Conservation (phyloP, 2,797 vertebrate genomes). For the Cryptoprocta ferox region DNA sequence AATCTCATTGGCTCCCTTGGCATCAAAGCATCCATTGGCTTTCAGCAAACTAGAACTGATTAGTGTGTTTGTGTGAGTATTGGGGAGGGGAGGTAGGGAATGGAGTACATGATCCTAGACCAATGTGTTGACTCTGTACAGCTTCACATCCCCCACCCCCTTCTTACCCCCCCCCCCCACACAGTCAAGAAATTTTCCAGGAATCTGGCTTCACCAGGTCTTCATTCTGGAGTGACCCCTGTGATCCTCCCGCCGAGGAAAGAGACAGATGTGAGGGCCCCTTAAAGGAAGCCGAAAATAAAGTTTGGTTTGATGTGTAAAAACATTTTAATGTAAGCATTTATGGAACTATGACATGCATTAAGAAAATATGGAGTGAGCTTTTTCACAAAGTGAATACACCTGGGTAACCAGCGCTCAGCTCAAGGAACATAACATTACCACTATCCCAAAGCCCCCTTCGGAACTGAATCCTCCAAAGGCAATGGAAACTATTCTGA, state of each 20-base stretch:
- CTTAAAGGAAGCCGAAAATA: constrained; percentile 15
- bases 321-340: not conserved
- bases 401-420: not conserved
- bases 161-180: not conserved
- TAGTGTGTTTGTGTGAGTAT: not conserved
- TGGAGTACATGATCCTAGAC: not conserved
- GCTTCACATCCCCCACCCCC: not conserved
- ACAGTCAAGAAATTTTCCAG: not conserved
- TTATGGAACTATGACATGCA: not conserved
- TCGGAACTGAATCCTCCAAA: not conserved
- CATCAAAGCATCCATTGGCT: constrained; percentile 56
- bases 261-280: not conserved
- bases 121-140: not conserved
- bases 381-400: constrained; percentile 3
- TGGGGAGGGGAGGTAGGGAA: not conserved
- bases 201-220: not conserved
- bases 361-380: not conserved
- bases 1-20: constrained; percentile 31
- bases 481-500: not conserved
- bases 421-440: not conserved
- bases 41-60: constrained; percentile 22
- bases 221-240: not conserved
- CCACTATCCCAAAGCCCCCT: not conserved
- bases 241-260: not conserved
- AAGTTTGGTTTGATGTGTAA: not conserved